Base-by-base conservation (phyloP, 1,140 invertebrate genomes). In the Neocloeon triangulifer region DNA sequence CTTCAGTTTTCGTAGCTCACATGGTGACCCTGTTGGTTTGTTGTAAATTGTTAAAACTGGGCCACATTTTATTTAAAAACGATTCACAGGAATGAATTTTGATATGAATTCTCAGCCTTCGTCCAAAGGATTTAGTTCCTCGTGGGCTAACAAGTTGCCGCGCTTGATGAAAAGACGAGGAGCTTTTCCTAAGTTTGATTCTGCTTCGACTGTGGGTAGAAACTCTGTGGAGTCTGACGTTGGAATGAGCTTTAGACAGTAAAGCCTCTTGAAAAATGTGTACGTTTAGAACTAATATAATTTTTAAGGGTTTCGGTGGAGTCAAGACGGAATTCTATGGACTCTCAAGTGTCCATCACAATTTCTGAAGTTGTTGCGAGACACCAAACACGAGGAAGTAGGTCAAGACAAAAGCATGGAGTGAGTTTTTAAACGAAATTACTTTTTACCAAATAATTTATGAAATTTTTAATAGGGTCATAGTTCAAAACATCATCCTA, bases 61-160 rank as follows among this genome's bases (percentile, higher is more conserved):
- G 10, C 23, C 23, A 26, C 3, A 32, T 34, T 29, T 16, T n/a
- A 14, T 34, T 18, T 34, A 26, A 13, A 12, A 15, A 29, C 22
- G 8, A 8, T 29, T 7, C 15, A 8, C 40, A 64, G 59, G 60
- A 5, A 57, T 89, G 29, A 77, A 82, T 45, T 73, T 89, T 41
- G 79, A 85, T 42, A 49, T 81, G 14, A 78, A 79, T 36, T 66
- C 66, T 5, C 14, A 17, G 8, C 73, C 66, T 13, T 80, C 75
- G 15, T 65, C 69, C 13, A 45, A 43, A 39, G 69, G 73, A 29
- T 61, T 77, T 5, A 61, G 76, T 34, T 82, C 82, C 4, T 77
- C 79, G 0, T 91, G 81, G 80, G 79, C 76, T 25, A 75, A 73
- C 21, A 82, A 81, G 36, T 58, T 92, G 25, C 84, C 82, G 0